These are phyloP conservation scores for Aphelinus certus DNA, from an alignment of 1,140 invertebrate species.

Conservation along the genomic window DNA sequence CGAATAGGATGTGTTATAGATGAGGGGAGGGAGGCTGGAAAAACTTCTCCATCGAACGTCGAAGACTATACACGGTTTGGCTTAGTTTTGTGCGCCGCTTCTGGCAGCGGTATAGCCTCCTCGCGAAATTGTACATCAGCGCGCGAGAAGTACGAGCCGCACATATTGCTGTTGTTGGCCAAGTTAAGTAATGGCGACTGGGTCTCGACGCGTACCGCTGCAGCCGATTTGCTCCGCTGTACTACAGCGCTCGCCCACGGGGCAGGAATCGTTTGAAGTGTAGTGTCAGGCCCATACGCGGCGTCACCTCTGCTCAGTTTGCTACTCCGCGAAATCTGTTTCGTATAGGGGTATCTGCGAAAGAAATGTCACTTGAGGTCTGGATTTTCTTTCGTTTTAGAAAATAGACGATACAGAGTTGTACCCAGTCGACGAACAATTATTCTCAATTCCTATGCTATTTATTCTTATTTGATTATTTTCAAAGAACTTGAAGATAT, in stretches of 20 bases:
- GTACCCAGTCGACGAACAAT: not conserved
- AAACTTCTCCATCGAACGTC: slow-evolving; percentile 32
- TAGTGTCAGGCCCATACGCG: no score
- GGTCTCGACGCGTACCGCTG: not conserved
- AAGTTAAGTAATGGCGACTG: slow-evolving; percentile 54
- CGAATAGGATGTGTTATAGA: slow-evolving; percentile 20
- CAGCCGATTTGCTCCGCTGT: no score
- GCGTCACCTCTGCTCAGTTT: no score
- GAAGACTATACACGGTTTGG: slow-evolving; percentile 47
- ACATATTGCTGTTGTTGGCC: slow-evolving; percentile 62
- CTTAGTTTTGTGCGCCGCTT: slow-evolving; percentile 54
- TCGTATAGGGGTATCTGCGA: no score
- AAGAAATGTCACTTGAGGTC: no score
- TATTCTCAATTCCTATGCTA: no score
- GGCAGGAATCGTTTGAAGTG: no score
- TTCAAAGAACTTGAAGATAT: not conserved
- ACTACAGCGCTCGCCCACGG: no score
- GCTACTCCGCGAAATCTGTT: no score
- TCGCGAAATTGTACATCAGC: slow-evolving; percentile 52
- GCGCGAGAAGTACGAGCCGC: slow-evolving; percentile 54
- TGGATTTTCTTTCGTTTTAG: no score
- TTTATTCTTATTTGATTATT: no score
- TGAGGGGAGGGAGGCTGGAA: slow-evolving; percentile 2
- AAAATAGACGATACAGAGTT: not conserved
- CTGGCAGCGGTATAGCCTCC: slow-evolving; percentile 25